Conservation (phyloP, 2,888 invertebrate genomes). For the Agrotis puta region DNA sequence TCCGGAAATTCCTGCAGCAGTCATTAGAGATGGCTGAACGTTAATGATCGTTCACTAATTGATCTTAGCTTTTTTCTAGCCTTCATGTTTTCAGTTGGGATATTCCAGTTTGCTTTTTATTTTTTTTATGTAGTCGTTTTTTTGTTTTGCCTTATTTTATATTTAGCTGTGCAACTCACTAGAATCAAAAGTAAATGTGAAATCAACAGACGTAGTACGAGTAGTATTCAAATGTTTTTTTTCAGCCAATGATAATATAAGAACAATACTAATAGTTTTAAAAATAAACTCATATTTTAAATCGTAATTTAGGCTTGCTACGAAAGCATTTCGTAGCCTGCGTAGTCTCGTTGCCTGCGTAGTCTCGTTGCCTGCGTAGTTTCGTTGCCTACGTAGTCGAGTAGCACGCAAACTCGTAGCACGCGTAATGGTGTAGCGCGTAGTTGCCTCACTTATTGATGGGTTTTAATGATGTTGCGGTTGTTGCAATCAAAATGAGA, state of each 20-base stretch:
- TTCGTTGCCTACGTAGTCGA: not conserved
- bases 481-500: not conserved
- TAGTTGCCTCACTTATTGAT: not conserved
- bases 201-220: too few relatives aligned
- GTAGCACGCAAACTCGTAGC: not conserved
- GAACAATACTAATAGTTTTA: not conserved
- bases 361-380: not conserved
- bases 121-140: too few relatives aligned
- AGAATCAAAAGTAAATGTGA: too few relatives aligned
- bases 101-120: conserved; percentile 9
- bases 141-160: too few relatives aligned
- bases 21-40: conserved; percentile 75
- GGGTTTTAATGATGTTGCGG: not conserved
- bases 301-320: not conserved
- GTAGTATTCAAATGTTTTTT: too few relatives aligned
- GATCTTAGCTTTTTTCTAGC: conserved; percentile 75
- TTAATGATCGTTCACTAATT: conserved; percentile 80
- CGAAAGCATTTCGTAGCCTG: not conserved
- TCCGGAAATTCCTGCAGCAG: conserved; percentile 73
- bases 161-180: too few relatives aligned
- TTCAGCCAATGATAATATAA: too few relatives aligned
- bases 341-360: not conserved
- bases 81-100: not conserved
- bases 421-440: too few relatives aligned
- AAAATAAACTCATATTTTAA: not conserved